Base-by-base conservation (phyloP, 2,888 invertebrate genomes). In the Drosophila borealis region DNA sequence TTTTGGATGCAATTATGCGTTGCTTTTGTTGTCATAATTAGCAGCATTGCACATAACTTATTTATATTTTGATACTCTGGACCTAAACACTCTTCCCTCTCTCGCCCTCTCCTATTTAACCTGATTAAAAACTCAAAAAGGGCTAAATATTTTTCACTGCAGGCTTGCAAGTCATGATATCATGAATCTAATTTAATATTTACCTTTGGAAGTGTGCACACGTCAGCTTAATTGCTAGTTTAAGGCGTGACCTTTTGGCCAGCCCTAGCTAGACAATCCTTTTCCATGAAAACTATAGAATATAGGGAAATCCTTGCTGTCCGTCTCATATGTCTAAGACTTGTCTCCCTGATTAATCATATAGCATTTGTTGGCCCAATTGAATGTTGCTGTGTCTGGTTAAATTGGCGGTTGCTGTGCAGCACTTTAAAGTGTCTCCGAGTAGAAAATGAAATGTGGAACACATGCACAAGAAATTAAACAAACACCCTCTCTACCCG, bases 381-480 rank as follows among this genome's bases (percentile, higher is more conserved):
- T 13, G 36, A 33, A 14, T 25, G 11, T 10, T 34, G 2, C 57
- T 42, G 44, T 59, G 48, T 50, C 48, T 48, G 49, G 34, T 25
- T 62, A 57, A 69, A 62, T 49, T 63, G 48, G 17, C 29, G 49
- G 42, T 63, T 29, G 63, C 70, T 67, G 57, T 61, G 49, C 51
- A 45, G 37, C 51, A 51, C 57, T 70, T 83, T 79, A 70, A 70
- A 72, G 77, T 67, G 60, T 67, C 68, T 72, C 55, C 80, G 59
- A 75, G 70, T 66, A 56, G 69, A 73, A 74, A 73, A 74, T 78
- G 53, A 60, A 62, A 79, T 83, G 71, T 81, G 59, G 73, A 71
- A 50, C 75, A 65, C 65, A 69, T 70, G 70, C 62, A 72, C 65
- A 71, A 66, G 78, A 73, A 87, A 84, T 80, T 80, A 83, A 70